Conservation (phyloP, 2,888 invertebrate genomes). For the Heliconius sara region DNA sequence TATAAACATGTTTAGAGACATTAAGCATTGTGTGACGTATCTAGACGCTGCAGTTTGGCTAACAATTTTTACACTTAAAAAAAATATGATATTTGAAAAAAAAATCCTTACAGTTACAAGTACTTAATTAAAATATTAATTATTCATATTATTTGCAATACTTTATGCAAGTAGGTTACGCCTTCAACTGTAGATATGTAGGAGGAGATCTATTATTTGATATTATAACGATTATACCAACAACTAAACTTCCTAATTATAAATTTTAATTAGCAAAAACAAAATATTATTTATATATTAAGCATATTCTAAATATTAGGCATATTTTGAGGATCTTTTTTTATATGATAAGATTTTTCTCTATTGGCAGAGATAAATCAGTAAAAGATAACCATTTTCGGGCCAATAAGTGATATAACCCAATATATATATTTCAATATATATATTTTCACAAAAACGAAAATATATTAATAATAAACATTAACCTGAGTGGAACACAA, state of each 20-base stretch:
- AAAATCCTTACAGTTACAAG: not conserved
- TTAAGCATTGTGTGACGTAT: not conserved
- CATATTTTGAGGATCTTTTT: no score
- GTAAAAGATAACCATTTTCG: no score
- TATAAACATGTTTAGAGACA: not conserved
- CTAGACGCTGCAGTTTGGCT: not conserved
- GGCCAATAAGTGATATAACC: no score
- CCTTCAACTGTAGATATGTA: not conserved
- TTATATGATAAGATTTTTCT: no score
- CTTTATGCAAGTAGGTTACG: slow-evolving; percentile 20
- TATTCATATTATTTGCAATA: slow-evolving; percentile 5
- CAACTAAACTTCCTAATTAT: not conserved
- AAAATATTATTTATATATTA: not conserved
- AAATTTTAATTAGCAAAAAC: not conserved
- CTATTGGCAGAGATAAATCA: not conserved
- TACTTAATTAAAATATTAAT: not conserved
- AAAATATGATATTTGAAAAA: no score
- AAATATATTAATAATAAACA: not conserved
- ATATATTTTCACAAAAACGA: no score
- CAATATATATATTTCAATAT: no score
- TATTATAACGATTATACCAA: slow-evolving; percentile 7
- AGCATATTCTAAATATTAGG: not conserved
- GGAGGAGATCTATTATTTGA: slow-evolving; percentile 10
- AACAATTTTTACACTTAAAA: no score
- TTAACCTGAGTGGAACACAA: not conserved